phyloP scores from a whole-genome alignment of 2,113 vertebrate genomes.

The Xenopus borealis region DNA sequence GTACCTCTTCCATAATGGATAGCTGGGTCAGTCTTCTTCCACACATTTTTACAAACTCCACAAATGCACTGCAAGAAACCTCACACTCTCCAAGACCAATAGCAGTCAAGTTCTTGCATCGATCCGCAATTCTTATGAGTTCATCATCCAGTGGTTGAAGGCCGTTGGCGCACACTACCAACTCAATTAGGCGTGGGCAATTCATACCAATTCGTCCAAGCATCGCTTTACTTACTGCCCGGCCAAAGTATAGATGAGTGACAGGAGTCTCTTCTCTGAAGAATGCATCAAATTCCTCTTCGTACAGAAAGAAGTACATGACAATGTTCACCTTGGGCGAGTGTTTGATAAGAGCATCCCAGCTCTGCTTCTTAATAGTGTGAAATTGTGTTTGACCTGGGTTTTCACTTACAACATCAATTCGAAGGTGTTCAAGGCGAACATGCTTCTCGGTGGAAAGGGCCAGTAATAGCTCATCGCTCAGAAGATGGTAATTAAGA shows the following conservation, averaged over 20 bases:
- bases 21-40: slow-evolving; percentile 70
- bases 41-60: slow-evolving; percentile 72
- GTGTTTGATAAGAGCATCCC: slow-evolving; percentile 68
- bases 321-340: slow-evolving; percentile 73
- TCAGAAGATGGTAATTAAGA: slow-evolving; percentile 71
- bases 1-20: slow-evolving; percentile 73
- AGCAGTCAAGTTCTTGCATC: slow-evolving; percentile 65
- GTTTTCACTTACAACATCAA: slow-evolving; percentile 70
- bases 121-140: slow-evolving; percentile 64
- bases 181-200: slow-evolving; percentile 67
- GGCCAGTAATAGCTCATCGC: slow-evolving; percentile 68
- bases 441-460: slow-evolving; percentile 71
- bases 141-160: slow-evolving; percentile 69
- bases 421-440: slow-evolving; percentile 69
- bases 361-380: slow-evolving; percentile 70
- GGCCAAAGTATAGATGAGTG: slow-evolving; percentile 70
- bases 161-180: slow-evolving; percentile 71
- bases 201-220: slow-evolving; percentile 69
- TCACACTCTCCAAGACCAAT: slow-evolving; percentile 71
- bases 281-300: slow-evolving; percentile 71
- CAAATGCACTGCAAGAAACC: slow-evolving; percentile 67
- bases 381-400: slow-evolving; percentile 65
- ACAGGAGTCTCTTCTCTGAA: slow-evolving; percentile 71
- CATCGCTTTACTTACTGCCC: slow-evolving; percentile 67
- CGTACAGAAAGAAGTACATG: slow-evolving; percentile 72